Percentiles rank a stretch among this genome's conserved stretches.
Evolutionary conservation across 64 coral and sea anemone species (phyloP).

Genomic region (Pocillopora verrucosa): DNA sequence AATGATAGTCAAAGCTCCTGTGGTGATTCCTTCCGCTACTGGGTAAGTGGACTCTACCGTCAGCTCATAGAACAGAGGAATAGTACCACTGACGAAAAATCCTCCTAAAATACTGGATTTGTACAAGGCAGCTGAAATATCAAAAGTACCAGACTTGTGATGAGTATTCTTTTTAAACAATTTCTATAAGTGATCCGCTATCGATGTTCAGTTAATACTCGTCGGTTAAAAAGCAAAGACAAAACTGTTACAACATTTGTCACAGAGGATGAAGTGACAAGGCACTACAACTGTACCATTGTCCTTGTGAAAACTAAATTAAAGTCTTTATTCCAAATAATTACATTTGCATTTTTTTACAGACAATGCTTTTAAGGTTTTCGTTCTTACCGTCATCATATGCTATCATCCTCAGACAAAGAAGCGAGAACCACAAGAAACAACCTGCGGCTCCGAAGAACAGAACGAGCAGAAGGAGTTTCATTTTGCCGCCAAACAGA

Average conservation of each 20-base stretch:
- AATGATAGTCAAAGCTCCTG: slow-evolving; percentile 81
- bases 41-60: slow-evolving; percentile 96
- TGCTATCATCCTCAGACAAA: slow-evolving; percentile 84
- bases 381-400: slow-evolving; percentile 75
- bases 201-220: no score
- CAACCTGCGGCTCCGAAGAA: slow-evolving; percentile 87
- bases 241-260: no score
- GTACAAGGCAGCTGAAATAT: slow-evolving; percentile 66
- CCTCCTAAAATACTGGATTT: slow-evolving; percentile 94
- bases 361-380: no score
- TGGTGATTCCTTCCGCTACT: slow-evolving; percentile 88
- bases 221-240: no score
- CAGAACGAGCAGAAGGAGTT: slow-evolving; percentile 72
- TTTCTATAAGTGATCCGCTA: neutral
- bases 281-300: no score
- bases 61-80: slow-evolving; percentile 96
- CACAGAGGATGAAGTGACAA: no score
- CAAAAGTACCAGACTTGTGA: neutral
- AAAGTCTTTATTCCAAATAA: no score
- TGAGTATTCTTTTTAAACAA: neutral
- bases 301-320: no score
- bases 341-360: no score
- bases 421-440: slow-evolving; percentile 93
- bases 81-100: slow-evolving; percentile 96
- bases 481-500: slow-evolving; percentile 90